A percentile compares a stretch with the other conserved stretches of the same genome.
These are phyloP conservation scores for Taeniopygia guttata DNA, from an alignment of 2,797 vertebrate species.

Conservation along the genomic window DNA sequence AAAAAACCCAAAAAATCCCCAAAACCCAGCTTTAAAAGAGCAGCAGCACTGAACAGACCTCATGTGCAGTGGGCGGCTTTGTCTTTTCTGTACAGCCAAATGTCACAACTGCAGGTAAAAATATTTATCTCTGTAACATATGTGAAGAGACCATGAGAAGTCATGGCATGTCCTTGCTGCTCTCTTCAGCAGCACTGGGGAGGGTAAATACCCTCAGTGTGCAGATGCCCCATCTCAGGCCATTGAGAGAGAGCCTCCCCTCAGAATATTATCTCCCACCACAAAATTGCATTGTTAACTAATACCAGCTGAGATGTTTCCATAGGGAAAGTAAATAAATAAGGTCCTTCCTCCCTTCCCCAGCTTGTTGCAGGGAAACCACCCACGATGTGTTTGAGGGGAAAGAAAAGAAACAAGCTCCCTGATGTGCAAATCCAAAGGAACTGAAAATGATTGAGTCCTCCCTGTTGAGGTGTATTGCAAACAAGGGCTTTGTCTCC, in stretches of 20 bases:
- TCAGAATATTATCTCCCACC: slow-evolving; percentile 34
- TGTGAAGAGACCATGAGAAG: neutral
- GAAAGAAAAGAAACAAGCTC: neutral
- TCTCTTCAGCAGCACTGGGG: slow-evolving; percentile 53
- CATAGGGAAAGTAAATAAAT: slow-evolving; percentile 46
- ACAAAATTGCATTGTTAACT: slow-evolving; percentile 19
- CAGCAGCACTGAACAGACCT: neutral
- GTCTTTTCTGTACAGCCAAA: neutral
- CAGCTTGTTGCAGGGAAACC: slow-evolving; percentile 23
- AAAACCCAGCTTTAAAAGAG: neutral
- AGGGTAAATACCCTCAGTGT: neutral
- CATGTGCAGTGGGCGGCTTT: neutral
- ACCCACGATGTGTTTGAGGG: slow-evolving; percentile 35
- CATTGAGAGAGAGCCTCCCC: slow-evolving; percentile 1
- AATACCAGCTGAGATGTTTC: slow-evolving; percentile 52
- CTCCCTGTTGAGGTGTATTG: neutral
- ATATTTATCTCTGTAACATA: neutral
- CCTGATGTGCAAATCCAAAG: slow-evolving; percentile 12
- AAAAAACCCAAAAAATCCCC: neutral
- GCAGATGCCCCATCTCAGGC: slow-evolving; percentile 24
- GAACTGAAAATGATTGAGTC: neutral
- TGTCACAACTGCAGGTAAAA: neutral
- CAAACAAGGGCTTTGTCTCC: neutral
- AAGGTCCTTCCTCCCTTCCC: neutral
- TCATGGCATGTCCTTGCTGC: neutral